These are phyloP conservation scores for Pyrochroa serraticornis DNA, from an alignment of 2,888 invertebrate genomes.

Conservation along the genomic window DNA sequence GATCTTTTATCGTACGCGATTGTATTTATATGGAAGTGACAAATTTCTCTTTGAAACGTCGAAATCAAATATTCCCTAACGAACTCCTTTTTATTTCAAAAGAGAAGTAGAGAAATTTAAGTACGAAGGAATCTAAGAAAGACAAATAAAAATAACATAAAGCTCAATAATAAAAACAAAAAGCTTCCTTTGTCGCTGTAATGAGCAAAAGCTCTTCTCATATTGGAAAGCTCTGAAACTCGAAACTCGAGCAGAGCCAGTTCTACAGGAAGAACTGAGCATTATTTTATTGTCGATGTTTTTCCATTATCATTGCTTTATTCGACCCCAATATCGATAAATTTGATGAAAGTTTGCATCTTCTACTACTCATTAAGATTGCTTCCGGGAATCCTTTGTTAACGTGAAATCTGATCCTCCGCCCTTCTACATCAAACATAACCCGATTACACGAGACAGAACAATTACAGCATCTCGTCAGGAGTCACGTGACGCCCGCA, in stretches of 20 bases:
- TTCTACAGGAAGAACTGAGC: constrained; percentile 16
- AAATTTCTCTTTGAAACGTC: constrained; percentile 30
- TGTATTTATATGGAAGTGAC: constrained; percentile 27
- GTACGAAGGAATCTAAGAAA: constrained; percentile 30
- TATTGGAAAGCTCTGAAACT: constrained; percentile 30
- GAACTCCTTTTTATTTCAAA: constrained; percentile 32
- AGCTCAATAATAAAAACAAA: constrained; percentile 37
- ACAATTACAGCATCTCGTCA: constrained; percentile 4
- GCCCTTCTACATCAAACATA: not conserved
- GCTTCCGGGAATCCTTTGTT: constrained; percentile 23
- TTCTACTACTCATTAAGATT: constrained; percentile 21
- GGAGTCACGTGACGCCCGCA: constrained; percentile 11
- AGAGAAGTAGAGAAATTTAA: constrained; percentile 30
- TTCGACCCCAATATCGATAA: constrained; percentile 24
- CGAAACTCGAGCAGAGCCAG: constrained; percentile 15
- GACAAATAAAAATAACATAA: constrained; percentile 35
- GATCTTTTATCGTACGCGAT: constrained; percentile 19
- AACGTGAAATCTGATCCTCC: not conserved
- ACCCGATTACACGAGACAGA: constrained; percentile 17
- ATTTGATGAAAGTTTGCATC: not conserved
- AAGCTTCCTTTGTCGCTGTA: constrained; percentile 35
- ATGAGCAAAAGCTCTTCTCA: constrained; percentile 37
- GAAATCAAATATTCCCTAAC: constrained; percentile 33
- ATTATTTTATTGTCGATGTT: constrained; percentile 31
- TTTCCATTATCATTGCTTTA: constrained; percentile 30